Evolutionary conservation across 64 coral and sea anemone species (phyloP), one percentile per base, ranked within the genome.

Genomic region (Montipora cactus): DNA sequence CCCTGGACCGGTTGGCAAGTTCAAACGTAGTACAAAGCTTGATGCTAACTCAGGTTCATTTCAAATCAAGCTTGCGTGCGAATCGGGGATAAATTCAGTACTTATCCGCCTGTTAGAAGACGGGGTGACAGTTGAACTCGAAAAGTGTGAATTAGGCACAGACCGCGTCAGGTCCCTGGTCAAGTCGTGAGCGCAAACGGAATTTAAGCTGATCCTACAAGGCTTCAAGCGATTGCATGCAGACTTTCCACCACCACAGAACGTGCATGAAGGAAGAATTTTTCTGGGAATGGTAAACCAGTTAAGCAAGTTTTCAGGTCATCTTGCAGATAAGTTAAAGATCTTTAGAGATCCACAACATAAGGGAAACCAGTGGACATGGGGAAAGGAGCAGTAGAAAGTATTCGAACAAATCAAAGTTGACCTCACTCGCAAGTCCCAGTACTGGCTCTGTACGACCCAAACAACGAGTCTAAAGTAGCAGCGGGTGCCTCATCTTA

Each of bases 1-100:
- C n/a, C 6, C 13, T 85, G 5, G 21, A 16, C 4, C 85, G 72
- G 84, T 48, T 84, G 25, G 67, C 80, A 18, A 52, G 72, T 0
- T 73, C 61, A 1, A 83, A 1, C 59, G 90, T 92, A 4, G 83
- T 92, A n/a, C 61, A 16, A 74, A 91, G 49, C 7, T 81, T 62
- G 58, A 49, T n/a, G 37, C 88, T 7, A 90, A 81, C 57, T 70
- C 3, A 67, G 77, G 23, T 11, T 7, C 0, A 11, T 64, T 86
- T 92, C n/a, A 92, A 47, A 92, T 85, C 20, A 70, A 85, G 44
- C 48, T 92, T 1, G 82, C 90, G n/a, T 51, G 83, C 52, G 47
- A 67, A 44, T 87, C 83, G 11, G 61, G 88, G 25, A 57, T 90
- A 45, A 21, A 68, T 19, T 23, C 13, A 79, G 74, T 90, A 8